Base-by-base conservation (phyloP, 2,113 vertebrate genomes). In the Piliocolobus tephrosceles region DNA sequence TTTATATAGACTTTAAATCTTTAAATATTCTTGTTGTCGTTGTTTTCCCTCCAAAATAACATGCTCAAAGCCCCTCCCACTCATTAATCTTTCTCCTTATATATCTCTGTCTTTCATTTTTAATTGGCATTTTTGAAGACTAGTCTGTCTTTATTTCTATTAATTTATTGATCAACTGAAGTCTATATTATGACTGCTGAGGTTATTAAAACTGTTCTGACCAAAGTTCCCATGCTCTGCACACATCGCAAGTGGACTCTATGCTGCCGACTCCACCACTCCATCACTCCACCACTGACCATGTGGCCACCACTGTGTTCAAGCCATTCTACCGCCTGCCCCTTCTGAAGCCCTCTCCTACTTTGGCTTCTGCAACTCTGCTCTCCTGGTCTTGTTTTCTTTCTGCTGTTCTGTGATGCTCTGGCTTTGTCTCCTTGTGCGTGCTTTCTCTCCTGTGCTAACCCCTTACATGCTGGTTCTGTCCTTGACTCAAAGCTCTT, bases 301-400 rank as follows among this genome's bases (percentile, higher is more conserved):
- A 64, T 2, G 61, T 32, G 73, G 50, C 80, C 45, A 8, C 27
- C 25, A n/a, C 17, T 43, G 18, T 8, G 0, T 78, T 75, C 47
- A 47, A 0, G 6, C 45, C 9, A 2, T 18, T 27, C 3, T 20
- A 10, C 2, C 3, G 6, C 1, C 10, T 3, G 2, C 18, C 40
- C 5, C 22, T 3, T 78, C 47, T 8, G 45, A 72, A 17, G 3
- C 7, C 16, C 23, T n/a, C 40, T 20, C 2, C 23, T 35, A 1
- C 11, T 75, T 23, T 47, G 20, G 16, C 79, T 52, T 52, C 57
- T 38, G 35, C 18, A 35, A 5, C 0, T 0, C 25, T 30, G 38
- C 38, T 4, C 5, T 27, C 47, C 17, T 66, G 1, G 14, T 16
- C 38, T 68, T 64, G 4, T 2, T 72, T 58, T 55, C 14, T 20